These are phyloP conservation scores for Eilema caniola DNA, from an alignment of 2,888 invertebrate genomes.

Conservation along the genomic window DNA sequence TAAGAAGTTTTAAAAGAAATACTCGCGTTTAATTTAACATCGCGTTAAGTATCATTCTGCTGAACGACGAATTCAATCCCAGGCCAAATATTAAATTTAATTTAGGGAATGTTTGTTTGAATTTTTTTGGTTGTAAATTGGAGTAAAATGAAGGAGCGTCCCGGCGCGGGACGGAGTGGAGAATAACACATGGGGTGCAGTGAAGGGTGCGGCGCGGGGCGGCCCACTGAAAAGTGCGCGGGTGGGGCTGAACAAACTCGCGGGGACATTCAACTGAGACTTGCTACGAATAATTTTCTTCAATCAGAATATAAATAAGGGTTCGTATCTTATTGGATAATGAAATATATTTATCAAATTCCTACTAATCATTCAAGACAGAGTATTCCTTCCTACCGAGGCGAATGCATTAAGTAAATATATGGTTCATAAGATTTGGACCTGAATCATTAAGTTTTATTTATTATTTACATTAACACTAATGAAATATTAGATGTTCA, in stretches of 20 bases:
- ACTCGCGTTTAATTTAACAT: slow-evolving; percentile 29
- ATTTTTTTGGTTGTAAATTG: slow-evolving; percentile 86
- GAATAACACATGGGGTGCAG: slow-evolving; percentile 81
- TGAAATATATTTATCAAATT: not conserved
- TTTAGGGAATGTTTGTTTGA: slow-evolving; percentile 81
- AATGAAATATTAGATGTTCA: slow-evolving; percentile 27
- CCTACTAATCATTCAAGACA: not conserved
- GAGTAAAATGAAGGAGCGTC: slow-evolving; percentile 87
- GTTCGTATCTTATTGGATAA: not conserved
- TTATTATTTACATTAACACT: no score
- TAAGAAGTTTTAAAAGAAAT: slow-evolving; percentile 41
- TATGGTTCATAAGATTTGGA: not conserved
- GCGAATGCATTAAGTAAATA: not conserved
- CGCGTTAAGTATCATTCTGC: slow-evolving; percentile 25
- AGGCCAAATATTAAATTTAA: slow-evolving; percentile 68
- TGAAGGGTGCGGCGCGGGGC: slow-evolving; percentile 80
- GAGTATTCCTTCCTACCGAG: not conserved
- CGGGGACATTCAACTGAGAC: slow-evolving; percentile 77
- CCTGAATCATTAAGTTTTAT: not conserved
- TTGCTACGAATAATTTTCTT: slow-evolving; percentile 56
- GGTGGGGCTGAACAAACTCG: slow-evolving; percentile 87
- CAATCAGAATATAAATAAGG: slow-evolving; percentile 1
- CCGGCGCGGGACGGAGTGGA: slow-evolving; percentile 82
- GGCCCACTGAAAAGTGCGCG: slow-evolving; percentile 87
- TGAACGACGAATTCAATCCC: slow-evolving; percentile 49